Conservation (phyloP, 1,140 invertebrate species). For the Papilio glaucus region DNA sequence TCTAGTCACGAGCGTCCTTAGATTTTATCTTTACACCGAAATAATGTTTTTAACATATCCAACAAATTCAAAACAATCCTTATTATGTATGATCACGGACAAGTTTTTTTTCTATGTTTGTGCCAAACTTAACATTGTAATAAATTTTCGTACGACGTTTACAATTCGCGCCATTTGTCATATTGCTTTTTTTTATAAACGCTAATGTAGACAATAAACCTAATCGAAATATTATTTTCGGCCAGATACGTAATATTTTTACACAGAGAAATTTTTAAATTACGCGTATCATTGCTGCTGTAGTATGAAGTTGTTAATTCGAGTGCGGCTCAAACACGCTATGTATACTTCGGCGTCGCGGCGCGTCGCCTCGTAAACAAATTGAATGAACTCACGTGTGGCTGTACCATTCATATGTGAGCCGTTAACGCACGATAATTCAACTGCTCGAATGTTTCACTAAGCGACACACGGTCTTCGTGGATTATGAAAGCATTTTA, state of each 20-base stretch:
- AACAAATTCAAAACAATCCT: conserved; percentile 19
- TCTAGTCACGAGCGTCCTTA: conserved; percentile 36
- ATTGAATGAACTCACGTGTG: conserved; percentile 78
- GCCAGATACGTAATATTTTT: conserved; percentile 1
- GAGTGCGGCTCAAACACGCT: conserved; percentile 54
- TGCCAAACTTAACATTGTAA: neutral
- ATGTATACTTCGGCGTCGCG: conserved; percentile 69
- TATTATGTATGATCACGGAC: neutral
- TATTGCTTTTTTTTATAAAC: neutral
- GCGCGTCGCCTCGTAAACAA: conserved; percentile 69
- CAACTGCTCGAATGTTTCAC: conserved; percentile 71
- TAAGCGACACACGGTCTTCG: conserved; percentile 49
- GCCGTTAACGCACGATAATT: conserved; percentile 77
- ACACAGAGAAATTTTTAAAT: neutral
- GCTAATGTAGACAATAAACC: conserved; percentile 13
- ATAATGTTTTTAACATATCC: conserved; percentile 32
- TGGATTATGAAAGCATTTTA: conserved; percentile 37
- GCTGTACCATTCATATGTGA: conserved; percentile 77
- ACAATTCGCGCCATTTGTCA: conserved; percentile 10
- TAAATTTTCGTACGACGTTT: neutral
- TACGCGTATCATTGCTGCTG: conserved; percentile 41
- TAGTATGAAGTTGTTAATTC: conserved; percentile 47
- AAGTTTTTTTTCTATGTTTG: conserved; percentile 5
- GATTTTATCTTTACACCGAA: conserved; percentile 36
- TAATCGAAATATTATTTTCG: conserved; percentile 14